Conservation (phyloP, 2,113 vertebrate genomes). For the Charina bottae region DNA sequence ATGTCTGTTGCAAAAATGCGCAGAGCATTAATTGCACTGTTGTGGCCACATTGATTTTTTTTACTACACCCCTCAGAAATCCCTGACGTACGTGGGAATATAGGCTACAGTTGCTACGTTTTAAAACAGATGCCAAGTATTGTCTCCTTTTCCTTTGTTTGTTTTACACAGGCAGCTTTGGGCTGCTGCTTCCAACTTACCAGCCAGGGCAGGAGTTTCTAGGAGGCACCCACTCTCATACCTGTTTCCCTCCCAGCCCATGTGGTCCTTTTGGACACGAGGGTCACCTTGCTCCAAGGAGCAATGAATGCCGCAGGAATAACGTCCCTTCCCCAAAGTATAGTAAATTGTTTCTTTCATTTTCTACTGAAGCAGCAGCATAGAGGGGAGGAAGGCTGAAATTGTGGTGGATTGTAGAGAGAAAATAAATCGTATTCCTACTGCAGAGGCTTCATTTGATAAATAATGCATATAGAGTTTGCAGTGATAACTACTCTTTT, state of each 20-base stretch:
- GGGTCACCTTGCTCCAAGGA: slow-evolving; percentile 29
- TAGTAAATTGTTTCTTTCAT: slow-evolving; percentile 64
- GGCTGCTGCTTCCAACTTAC: background rate
- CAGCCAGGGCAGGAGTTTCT: background rate
- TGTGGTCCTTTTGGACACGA: slow-evolving; percentile 20
- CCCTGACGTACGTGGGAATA: background rate
- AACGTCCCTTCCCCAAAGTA: slow-evolving; percentile 36
- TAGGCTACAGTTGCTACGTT: background rate
- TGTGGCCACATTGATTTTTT: background rate
- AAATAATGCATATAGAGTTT: slow-evolving; percentile 79
- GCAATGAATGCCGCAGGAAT: slow-evolving; percentile 29
- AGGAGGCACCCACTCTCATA: background rate
- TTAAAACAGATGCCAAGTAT: background rate
- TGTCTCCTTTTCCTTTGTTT: background rate
- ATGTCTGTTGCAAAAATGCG: background rate
- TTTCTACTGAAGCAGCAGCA: slow-evolving; percentile 60
- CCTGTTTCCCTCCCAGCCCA: no score
- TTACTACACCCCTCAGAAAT: background rate
- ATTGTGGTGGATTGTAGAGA: slow-evolving; percentile 10
- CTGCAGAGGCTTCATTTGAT: slow-evolving; percentile 78
- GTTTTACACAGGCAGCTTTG: background rate
- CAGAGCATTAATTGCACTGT: background rate
- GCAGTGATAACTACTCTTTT: slow-evolving; percentile 69
- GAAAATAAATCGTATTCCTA: slow-evolving; percentile 67
- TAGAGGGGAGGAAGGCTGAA: background rate